Percentiles rank a stretch among this genome's conserved stretches.
Evolutionary conservation across 1,140 invertebrate species (phyloP).

Genomic region (Drosophila pandora): DNA sequence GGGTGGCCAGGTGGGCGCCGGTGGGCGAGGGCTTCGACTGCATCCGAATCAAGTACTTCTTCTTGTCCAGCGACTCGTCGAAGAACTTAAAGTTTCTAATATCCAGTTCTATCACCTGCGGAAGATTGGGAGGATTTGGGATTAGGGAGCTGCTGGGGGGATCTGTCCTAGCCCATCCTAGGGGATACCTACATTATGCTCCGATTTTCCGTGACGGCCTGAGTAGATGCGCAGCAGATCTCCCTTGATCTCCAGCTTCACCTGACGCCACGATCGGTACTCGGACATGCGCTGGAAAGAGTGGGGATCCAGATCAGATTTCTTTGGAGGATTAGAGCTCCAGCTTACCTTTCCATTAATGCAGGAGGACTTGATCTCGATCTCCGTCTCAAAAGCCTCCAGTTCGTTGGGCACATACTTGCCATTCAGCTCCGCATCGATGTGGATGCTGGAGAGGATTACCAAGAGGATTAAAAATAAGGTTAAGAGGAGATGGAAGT

Average conservation of each 20-base stretch:
- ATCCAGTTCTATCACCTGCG: slow-evolving; percentile 81
- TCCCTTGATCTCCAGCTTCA: slow-evolving; percentile 80
- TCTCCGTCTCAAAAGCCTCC: slow-evolving; percentile 81
- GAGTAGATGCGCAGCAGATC: slow-evolving; percentile 80
- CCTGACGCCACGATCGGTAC: slow-evolving; percentile 83
- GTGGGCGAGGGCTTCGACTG: slow-evolving; percentile 75
- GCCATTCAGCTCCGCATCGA: slow-evolving; percentile 76
- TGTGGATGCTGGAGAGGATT: slow-evolving; percentile 63
- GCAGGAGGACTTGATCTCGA: slow-evolving; percentile 82
- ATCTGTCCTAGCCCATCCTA: not conserved
- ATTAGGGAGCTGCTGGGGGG: not conserved
- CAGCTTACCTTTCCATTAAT: slow-evolving; percentile 78
- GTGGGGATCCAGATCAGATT: too few relatives aligned
- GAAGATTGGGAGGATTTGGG: too few relatives aligned
- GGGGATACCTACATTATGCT: slow-evolving; percentile 69
- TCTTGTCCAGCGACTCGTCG: slow-evolving; percentile 80
- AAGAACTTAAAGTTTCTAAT: slow-evolving; percentile 83
- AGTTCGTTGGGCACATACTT: slow-evolving; percentile 81
- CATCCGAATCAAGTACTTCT: slow-evolving; percentile 82
- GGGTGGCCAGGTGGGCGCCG: slow-evolving; percentile 60
- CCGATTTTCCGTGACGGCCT: slow-evolving; percentile 74
- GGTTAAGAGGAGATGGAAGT: not conserved
- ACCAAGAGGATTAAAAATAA: not conserved
- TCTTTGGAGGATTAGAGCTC: not conserved
- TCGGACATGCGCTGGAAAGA: slow-evolving; percentile 73